Percentiles rank a stretch among this genome's conserved stretches.
phyloP scores from a whole-genome alignment of 2,888 invertebrate genomes.

The Mechanitis mazaeus region DNA sequence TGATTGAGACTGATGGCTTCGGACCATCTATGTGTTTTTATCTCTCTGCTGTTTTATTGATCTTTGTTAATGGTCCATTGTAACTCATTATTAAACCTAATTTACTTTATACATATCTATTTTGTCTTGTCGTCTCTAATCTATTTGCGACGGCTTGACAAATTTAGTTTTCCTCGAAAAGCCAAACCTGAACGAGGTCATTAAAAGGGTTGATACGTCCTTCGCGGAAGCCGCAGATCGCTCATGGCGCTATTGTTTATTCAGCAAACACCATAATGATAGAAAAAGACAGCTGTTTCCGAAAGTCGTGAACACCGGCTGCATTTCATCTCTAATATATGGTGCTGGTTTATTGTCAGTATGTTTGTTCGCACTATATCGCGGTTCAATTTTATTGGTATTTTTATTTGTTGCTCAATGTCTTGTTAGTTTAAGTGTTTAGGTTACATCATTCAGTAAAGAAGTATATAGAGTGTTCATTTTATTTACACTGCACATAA shows the following conservation, averaged over 20 bases:
- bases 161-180: constrained; percentile 7
- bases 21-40: not conserved
- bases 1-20: not conserved
- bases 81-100: no score
- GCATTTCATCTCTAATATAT: constrained; percentile 30
- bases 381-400: constrained; percentile 9
- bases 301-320: constrained; percentile 26
- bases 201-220: constrained; percentile 17
- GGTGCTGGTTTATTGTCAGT: constrained; percentile 15
- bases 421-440: constrained; percentile 14
- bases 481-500: no score
- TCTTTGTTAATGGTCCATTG: no score
- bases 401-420: constrained; percentile 20
- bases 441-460: constrained; percentile 15
- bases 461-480: not conserved
- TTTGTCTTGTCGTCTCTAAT: constrained; percentile 7
- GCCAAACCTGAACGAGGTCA: not conserved
- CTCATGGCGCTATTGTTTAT: constrained; percentile 16
- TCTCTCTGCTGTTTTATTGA: not conserved
- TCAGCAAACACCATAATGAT: constrained; percentile 21
- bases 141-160: constrained; percentile 5
- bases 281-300: constrained; percentile 26
- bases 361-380: not conserved
- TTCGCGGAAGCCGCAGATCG: constrained; percentile 19
- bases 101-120: no score